Conservation (phyloP, 2,888 invertebrate genomes). For the Stenichneumon culpator region DNA sequence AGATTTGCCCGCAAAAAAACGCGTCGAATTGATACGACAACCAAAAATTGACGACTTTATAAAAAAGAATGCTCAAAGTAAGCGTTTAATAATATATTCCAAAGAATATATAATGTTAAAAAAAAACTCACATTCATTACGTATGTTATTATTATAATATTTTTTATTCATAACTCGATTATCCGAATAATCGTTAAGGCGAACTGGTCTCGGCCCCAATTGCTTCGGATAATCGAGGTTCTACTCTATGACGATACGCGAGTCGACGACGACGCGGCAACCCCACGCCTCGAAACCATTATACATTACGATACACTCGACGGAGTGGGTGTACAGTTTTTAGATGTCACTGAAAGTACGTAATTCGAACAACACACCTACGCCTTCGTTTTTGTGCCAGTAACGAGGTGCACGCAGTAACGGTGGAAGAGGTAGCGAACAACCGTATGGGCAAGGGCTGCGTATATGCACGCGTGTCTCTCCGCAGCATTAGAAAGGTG, state of each 20-base stretch:
- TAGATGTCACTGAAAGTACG: conserved; percentile 49
- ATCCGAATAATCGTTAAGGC: no score
- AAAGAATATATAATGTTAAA: no score
- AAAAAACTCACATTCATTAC: no score
- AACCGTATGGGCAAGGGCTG: conserved; percentile 18
- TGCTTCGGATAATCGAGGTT: no score
- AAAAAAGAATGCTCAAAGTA: no score
- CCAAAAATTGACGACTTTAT: no score
- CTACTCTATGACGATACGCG: conserved; percentile 31
- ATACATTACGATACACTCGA: conserved; percentile 27
- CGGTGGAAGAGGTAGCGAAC: background rate
- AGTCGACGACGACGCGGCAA: conserved; percentile 68
- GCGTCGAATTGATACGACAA: no score
- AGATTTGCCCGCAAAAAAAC: no score
- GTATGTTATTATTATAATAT: no score
- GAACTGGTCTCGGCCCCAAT: no score
- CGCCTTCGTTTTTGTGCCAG: conserved; percentile 18
- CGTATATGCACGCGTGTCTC: conserved; percentile 26
- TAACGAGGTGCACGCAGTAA: conserved; percentile 45
- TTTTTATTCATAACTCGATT: no score
- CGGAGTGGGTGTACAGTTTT: conserved; percentile 61
- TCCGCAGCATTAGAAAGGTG: conserved; percentile 81
- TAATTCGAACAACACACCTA: conserved; percentile 23
- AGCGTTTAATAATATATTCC: no score
- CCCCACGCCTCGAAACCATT: conserved; percentile 70